These are phyloP conservation scores for Gallirallus australis DNA, from an alignment of 2,797 vertebrate genomes.

Conservation along the genomic window DNA sequence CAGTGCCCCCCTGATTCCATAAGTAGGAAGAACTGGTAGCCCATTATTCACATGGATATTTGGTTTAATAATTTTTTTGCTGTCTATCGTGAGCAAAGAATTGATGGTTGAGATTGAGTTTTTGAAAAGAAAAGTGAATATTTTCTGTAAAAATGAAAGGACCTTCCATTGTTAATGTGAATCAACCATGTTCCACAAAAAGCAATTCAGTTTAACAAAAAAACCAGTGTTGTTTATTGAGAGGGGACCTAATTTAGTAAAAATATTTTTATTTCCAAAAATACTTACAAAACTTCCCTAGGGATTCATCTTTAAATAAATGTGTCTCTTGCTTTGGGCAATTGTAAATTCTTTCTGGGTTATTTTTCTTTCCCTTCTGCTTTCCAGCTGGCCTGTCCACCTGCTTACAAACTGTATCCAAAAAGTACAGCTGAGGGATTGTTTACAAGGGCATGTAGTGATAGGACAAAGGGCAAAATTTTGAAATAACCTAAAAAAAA, in stretches of 20 bases:
- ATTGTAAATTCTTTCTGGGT: neutral
- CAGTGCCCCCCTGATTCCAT: neutral
- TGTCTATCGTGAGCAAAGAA: neutral
- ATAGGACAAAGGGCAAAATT: too few species aligned
- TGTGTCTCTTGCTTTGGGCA: neutral
- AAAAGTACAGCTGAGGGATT: neutral
- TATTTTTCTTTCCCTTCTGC: neutral
- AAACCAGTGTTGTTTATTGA: neutral
- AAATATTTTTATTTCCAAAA: neutral
- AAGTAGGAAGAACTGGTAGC: neutral
- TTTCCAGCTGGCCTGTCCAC: conserved; percentile 29
- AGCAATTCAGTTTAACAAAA: neutral
- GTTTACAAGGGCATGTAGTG: too few species aligned
- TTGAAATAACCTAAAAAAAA: too few species aligned
- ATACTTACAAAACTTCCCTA: neutral
- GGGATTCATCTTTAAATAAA: neutral
- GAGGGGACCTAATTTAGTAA: neutral
- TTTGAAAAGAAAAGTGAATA: neutral
- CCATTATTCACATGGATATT: neutral
- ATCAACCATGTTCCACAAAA: neutral
- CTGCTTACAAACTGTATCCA: neutral
- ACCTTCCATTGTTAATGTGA: neutral
- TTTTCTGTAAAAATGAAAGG: neutral
- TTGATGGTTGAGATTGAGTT: neutral
- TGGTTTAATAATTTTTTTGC: neutral